Base-by-base conservation (phyloP, 2,888 invertebrate genomes). In the Diaprepes abbreviatus region DNA sequence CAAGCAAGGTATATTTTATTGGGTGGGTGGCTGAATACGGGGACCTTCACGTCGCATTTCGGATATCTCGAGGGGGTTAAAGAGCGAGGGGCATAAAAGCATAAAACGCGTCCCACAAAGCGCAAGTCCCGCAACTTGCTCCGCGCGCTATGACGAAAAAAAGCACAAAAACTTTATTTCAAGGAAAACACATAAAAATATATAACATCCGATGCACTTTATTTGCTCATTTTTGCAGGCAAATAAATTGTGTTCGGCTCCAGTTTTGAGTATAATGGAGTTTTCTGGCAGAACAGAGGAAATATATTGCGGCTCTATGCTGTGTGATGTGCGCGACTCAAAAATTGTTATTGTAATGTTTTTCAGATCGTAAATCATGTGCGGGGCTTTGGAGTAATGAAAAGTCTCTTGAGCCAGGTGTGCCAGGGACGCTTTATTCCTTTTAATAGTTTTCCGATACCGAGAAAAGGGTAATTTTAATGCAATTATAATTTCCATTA, bases 121-220 rank as follows among this genome's bases (percentile, higher is more conserved):
- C 78, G 77, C 78, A 77, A 73, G 76, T 74, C 76, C 66, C 59
- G 63, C 66, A 62, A 63, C 64, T 59, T 63, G 57, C 54, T 67
- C 62, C 58, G 60, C 66, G 64, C 68, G 54, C 67, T 60, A 52
- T 66, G 68, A 48, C 64, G 57, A 72, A 76, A 79, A 80, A 81
- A 80, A 79, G 79, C 76, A 79, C 78, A 80, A 82, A 81, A 81
- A 82, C 80, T 81, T 81, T 82, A 81, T 80, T 80, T 78, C 79
- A 77, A 81, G 80, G 82, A 82, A 82, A 83, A 83, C 82, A 82
- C 83, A 83, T 83, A 83, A 83, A 83, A 83, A 83, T 83, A 83
- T 82, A 82, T 82, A 82, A 82, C 83, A 81, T 82, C 81, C 80
- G 81, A 82, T 82, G 83, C 82, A 80, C 79, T 82, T 81, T 81